Base-by-base conservation (phyloP, 2,888 invertebrate genomes). In the Mantis religiosa region DNA sequence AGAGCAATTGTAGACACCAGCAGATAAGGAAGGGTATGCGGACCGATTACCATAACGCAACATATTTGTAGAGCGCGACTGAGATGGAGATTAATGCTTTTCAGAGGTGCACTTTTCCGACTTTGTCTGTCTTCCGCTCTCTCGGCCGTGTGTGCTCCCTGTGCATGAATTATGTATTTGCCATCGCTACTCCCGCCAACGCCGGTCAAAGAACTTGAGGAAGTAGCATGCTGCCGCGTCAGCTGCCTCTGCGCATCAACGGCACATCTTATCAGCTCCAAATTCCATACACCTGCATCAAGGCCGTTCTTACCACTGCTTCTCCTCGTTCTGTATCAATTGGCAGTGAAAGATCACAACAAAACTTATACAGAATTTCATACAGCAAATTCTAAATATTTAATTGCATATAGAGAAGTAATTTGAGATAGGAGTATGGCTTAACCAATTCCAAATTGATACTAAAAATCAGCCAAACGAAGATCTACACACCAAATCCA, bases 161-260 rank as follows among this genome's bases (percentile, higher is more conserved):
- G 82, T 87, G 82, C 82, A 87, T 87, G 87, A 81, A 87, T 87
- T 87, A 82, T 87, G 87, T 87, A 82, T 87, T 82, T 87, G 87
- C 87, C 34, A 82, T 86, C 71, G 84, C 28, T 81, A 82, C 87
- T 87, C 81, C 87, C 87, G 87, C 87, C 87, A 87, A 87, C 87
- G 87, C 87, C 82, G 87, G 87, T 87, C 87, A 82, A 82, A 82
- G 87, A 87, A 87, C 87, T 87, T 15, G 27, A 87, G 87, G 87
- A 87, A 87, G 82, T 30, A 82, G 82, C 25, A 25, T 71, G 54
- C 25, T 71, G 54, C 54, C 25, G 25, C 54, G 54, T 71, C 20
- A 71, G 54, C 82, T 14, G 9, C 14, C 82, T 28, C 28, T 87
- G 9, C 82, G 87, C 87, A 87, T 82, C 82, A 87, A 87, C 82